phyloP scores from a whole-genome alignment of 2,113 vertebrate species.

The Vimba vimba region DNA sequence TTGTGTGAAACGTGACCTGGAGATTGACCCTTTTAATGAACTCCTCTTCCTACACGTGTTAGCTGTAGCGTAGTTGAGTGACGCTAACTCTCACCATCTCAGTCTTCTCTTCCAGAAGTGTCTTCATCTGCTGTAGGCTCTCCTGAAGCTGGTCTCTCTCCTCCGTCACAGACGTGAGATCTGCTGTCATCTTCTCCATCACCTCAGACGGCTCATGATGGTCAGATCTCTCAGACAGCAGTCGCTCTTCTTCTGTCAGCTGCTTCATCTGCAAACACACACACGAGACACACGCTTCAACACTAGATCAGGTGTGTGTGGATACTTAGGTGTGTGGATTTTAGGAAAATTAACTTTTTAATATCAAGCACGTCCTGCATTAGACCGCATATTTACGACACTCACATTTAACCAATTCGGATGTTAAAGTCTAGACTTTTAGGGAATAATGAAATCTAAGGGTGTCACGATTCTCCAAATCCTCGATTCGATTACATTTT shows the following conservation, averaged over 20 bases:
- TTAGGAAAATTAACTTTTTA: no score
- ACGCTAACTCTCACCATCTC: slow-evolving; percentile 17
- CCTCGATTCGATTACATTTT: no score
- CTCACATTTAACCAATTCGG: no score
- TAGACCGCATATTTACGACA: no score
- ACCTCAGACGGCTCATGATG: background rate
- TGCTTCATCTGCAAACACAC: slow-evolving; percentile 39
- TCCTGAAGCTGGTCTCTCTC: slow-evolving; percentile 60
- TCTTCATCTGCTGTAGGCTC: slow-evolving; percentile 41
- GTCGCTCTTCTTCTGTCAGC: slow-evolving; percentile 47
- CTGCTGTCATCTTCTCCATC: slow-evolving; percentile 50
- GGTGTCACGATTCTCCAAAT: no score
- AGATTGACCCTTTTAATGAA: background rate
- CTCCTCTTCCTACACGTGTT: background rate
- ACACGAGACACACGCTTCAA: background rate
- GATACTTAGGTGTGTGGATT: no score
- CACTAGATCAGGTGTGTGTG: background rate
- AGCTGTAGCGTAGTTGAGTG: background rate
- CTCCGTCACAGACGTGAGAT: slow-evolving; percentile 53
- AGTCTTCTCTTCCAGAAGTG: slow-evolving; percentile 50
- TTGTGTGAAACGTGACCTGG: background rate
- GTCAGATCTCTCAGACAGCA: slow-evolving; percentile 42
- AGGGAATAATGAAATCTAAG: no score
- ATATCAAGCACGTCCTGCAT: no score
- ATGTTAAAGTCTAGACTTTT: no score